phyloP scores from a whole-genome alignment of 2,888 invertebrate genomes.

The Lycaena phlaeas region DNA sequence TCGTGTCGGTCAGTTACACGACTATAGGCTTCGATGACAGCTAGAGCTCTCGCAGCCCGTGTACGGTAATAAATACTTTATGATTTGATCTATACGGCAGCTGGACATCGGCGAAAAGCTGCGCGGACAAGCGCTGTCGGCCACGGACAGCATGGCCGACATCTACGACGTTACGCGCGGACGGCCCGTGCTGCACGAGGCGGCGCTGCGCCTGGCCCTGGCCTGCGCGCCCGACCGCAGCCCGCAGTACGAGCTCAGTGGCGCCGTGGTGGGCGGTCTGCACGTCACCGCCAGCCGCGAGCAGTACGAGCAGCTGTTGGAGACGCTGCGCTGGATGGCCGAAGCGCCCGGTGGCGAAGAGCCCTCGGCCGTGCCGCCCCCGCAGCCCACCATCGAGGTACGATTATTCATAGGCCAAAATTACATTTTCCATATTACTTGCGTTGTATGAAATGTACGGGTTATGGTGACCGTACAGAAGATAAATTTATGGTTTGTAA shows the following conservation, averaged over 20 bases:
- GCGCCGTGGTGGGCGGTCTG: conserved; percentile 86
- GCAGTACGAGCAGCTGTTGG: conserved; percentile 92
- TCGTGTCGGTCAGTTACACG: conserved; percentile 81
- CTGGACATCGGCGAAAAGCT: conserved; percentile 50
- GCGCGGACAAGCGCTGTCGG: conserved; percentile 33
- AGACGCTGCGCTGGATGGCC: conserved; percentile 68
- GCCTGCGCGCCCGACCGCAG: conserved; percentile 47
- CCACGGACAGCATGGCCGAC: conserved; percentile 72
- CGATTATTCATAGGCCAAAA: too few relatives aligned
- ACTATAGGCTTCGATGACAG: too few relatives aligned
- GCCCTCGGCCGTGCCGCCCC: conserved; percentile 13
- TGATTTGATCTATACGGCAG: conserved; percentile 24
- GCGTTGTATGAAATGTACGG: too few relatives aligned
- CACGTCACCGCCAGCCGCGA: conserved; percentile 88
- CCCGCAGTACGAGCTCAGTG: conserved; percentile 74
- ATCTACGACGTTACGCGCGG: conserved; percentile 83
- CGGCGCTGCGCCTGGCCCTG: conserved; percentile 82
- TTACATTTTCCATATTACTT: too few relatives aligned
- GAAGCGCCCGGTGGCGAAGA: conserved; percentile 24
- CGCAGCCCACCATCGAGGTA: conserved; percentile 17
- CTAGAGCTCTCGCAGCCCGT: too few relatives aligned
- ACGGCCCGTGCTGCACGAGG: conserved; percentile 92
- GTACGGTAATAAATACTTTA: too few relatives aligned
- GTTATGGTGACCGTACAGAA: too few relatives aligned
- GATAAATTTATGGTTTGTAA: too few relatives aligned